A percentile compares a stretch with the other conserved stretches of the same genome.
These are phyloP conservation scores for Tenthredo livida DNA, from an alignment of 2,888 invertebrate genomes.

Conservation along the genomic window DNA sequence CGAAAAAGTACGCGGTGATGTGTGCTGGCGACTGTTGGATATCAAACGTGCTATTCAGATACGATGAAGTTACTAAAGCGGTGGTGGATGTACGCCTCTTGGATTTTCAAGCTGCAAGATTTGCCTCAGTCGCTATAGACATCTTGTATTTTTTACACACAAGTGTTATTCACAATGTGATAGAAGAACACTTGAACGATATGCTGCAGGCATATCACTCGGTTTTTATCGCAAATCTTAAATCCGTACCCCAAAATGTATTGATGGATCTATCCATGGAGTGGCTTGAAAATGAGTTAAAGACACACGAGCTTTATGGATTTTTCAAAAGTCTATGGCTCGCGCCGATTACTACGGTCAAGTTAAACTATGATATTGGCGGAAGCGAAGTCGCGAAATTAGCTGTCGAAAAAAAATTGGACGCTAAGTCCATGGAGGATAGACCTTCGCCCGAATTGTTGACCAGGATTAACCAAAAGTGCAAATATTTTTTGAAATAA, in stretches of 20 bases:
- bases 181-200: neutral
- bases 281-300: conserved; percentile 21
- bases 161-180: neutral
- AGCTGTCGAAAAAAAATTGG: neutral
- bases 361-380: neutral
- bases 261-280: conserved; percentile 20
- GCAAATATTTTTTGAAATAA: conserved; percentile 40
- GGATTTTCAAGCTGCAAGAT: conserved; percentile 38
- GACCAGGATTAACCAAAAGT: neutral
- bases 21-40: conserved; percentile 45
- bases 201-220: conserved; percentile 11
- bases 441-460: conserved; percentile 17
- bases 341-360: conserved; percentile 12
- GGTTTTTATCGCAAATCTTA: neutral
- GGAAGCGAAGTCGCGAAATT: neutral
- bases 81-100: neutral
- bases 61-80: neutral
- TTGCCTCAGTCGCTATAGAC: conserved; percentile 41
- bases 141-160: conserved; percentile 40
- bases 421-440: neutral
- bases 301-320: conserved; percentile 34
- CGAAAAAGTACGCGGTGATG: conserved; percentile 36
- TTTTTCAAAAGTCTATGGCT: conserved; percentile 15
- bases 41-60: conserved; percentile 22
- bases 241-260: neutral